phyloP scores from a whole-genome alignment of 2,888 invertebrate species.

The Protonemura montana region DNA sequence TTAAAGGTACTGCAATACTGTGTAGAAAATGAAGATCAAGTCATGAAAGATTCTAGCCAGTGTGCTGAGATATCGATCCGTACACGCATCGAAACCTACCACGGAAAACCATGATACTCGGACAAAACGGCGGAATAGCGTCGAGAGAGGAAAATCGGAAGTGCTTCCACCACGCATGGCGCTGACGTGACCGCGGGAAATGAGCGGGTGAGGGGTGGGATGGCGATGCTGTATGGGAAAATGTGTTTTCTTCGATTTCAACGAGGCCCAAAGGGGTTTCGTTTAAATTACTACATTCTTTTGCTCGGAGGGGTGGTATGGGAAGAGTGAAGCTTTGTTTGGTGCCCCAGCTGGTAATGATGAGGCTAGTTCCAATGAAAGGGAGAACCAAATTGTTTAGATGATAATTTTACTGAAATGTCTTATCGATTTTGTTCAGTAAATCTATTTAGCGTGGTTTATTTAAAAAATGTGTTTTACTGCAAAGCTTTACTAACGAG shows the following conservation, averaged over 20 bases:
- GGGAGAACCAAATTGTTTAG: background rate
- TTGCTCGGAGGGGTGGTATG: background rate
- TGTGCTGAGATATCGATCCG: background rate
- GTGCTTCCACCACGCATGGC: background rate
- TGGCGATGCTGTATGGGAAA: background rate
- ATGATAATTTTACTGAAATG: too few species aligned
- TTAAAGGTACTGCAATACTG: background rate
- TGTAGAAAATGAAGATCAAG: background rate
- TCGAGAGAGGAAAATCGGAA: background rate
- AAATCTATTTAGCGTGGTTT: too few species aligned
- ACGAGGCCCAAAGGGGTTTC: background rate
- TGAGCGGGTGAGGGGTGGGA: background rate
- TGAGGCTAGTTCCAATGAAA: background rate
- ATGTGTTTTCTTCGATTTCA: conserved; percentile 3
- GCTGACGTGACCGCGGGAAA: background rate
- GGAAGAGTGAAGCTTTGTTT: background rate
- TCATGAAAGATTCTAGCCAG: background rate
- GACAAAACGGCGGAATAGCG: background rate
- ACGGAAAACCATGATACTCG: background rate
- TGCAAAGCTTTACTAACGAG: too few species aligned
- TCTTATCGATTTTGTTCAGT: too few species aligned
- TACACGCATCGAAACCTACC: background rate
- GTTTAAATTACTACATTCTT: background rate
- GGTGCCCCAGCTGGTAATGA: background rate
- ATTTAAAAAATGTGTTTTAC: too few species aligned